Conservation (phyloP, 1,140 invertebrate genomes). For the Euschistus heros region DNA sequence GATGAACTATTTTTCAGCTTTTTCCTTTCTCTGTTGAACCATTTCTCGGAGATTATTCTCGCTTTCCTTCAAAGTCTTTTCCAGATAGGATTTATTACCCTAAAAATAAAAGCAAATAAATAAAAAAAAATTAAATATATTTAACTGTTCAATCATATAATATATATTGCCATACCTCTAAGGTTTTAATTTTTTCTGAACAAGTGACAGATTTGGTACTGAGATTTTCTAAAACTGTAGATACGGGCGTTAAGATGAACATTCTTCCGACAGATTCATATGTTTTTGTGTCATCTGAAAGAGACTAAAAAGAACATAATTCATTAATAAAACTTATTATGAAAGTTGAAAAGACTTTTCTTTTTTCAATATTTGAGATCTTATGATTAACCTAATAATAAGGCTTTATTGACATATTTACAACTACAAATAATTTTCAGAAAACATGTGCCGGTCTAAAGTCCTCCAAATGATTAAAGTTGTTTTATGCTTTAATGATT, state of each 20-base stretch:
- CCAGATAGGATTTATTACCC: constrained; percentile 62
- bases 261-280: constrained; percentile 75
- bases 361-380: too few species aligned
- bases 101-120: constrained; percentile 34
- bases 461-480: too few species aligned
- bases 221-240: constrained; percentile 52
- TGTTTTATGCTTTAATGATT: too few species aligned
- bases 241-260: constrained; percentile 62
- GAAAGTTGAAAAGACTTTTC: too few species aligned
- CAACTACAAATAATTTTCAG: too few species aligned
- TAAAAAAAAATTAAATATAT: neutral
- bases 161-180: constrained; percentile 43
- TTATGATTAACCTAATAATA: neutral
- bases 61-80: constrained; percentile 68
- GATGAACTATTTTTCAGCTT: constrained; percentile 13
- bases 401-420: too few species aligned
- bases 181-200: constrained; percentile 57
- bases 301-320: constrained; percentile 34
- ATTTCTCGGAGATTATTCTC: constrained; percentile 77
- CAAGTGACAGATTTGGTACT: constrained; percentile 46
- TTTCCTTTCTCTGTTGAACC: constrained; percentile 56
- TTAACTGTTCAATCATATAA: neutral
- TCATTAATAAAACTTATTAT: neutral
- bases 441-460: too few species aligned
- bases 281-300: constrained; percentile 50